Evolutionary conservation across 2,888 invertebrate genomes (phyloP).

Genomic region (Drosophila kambysellisi): DNA sequence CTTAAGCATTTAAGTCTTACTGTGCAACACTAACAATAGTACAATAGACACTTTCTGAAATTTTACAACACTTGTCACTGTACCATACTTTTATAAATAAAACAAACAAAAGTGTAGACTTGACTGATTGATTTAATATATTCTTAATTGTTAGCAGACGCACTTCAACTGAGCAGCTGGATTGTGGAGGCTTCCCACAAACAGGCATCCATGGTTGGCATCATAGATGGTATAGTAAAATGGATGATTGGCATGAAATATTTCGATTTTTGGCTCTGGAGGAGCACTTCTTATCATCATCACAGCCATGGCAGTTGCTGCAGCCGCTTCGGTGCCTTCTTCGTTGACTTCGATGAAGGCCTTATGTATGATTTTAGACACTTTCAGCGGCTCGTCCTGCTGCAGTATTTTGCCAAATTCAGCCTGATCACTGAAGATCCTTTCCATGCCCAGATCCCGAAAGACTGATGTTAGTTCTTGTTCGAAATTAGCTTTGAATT

Average conservation of each 20-base stretch:
- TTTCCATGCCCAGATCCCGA: constrained; percentile 88
- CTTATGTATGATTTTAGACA: constrained; percentile 92
- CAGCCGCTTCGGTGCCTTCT: constrained; percentile 94
- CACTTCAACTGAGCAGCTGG: neutral
- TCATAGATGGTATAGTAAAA: constrained; percentile 45
- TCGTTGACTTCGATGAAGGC: constrained; percentile 94
- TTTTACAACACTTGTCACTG: neutral
- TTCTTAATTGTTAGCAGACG: neutral
- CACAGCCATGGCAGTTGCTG: constrained; percentile 87
- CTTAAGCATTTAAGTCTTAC: neutral
- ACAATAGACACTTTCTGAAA: neutral
- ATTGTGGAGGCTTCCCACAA: constrained; percentile 26
- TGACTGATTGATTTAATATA: neutral
- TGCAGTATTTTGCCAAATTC: constrained; percentile 88
- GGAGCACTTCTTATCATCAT: neutral
- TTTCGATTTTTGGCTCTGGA: neutral
- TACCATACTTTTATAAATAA: neutral
- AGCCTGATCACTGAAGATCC: constrained; percentile 87
- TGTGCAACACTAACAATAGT: neutral
- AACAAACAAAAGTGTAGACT: neutral
- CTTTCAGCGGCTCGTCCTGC: constrained; percentile 81
- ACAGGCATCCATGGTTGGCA: constrained; percentile 25
- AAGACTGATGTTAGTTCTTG: constrained; percentile 44
- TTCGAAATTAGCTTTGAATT: constrained; percentile 86
- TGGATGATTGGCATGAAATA: constrained; percentile 51